phyloP scores from a whole-genome alignment of 2,888 invertebrate species.

The Oscheius sp. region DNA sequence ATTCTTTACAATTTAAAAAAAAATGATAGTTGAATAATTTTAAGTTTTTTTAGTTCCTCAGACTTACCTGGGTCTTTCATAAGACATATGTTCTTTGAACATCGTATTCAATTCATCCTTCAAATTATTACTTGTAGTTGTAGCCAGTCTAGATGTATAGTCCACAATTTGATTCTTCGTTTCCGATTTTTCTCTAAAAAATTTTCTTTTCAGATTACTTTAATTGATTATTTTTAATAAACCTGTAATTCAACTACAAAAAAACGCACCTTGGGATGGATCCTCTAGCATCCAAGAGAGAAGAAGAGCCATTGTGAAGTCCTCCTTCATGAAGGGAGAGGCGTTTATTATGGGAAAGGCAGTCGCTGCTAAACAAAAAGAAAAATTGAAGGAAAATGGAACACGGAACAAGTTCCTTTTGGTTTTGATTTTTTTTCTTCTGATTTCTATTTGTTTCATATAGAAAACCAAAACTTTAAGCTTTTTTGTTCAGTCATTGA shows the following conservation, averaged over 20 bases:
- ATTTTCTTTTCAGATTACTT: background rate
- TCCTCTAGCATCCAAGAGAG: slow-evolving; percentile 14
- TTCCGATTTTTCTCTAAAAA: slow-evolving; percentile 12
- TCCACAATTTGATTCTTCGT: slow-evolving; percentile 1
- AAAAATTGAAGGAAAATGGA: background rate
- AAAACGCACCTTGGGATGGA: background rate
- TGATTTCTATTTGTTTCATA: no score
- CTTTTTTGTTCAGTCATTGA: background rate
- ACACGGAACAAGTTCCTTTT: no score
- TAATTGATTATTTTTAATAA: background rate
- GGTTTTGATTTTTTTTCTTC: background rate
- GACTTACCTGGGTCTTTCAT: background rate
- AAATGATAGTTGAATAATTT: no score
- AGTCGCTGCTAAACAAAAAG: slow-evolving; percentile 1
- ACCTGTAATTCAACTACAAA: background rate
- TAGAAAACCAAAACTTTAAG: background rate
- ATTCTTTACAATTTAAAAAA: no score
- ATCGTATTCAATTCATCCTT: slow-evolving; percentile 2
- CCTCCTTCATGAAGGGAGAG: slow-evolving; percentile 22
- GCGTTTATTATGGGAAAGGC: slow-evolving; percentile 2
- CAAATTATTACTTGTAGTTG: background rate
- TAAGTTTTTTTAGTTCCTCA: no score
- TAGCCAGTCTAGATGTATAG: slow-evolving; percentile 5
- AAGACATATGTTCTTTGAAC: slow-evolving; percentile 4
- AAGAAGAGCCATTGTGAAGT: no score